Evolutionary conservation across 2,113 vertebrate species (phyloP), one percentile per base, ranked within the genome.

Genomic region (Fukomys damarensis): DNA sequence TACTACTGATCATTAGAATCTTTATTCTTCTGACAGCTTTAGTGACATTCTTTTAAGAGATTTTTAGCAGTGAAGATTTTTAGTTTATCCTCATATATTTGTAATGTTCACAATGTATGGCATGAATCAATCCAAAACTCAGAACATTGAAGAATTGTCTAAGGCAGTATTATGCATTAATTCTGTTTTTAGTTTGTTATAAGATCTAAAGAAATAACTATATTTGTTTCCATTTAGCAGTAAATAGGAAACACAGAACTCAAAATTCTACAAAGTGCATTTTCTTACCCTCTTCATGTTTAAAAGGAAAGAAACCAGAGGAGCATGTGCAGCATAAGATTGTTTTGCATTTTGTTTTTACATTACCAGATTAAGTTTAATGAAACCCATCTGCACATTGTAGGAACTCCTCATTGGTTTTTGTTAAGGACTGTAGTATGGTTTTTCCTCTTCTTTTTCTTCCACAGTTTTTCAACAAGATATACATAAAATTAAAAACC

Each of bases 401-500:
- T 86, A 96, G 95, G 86, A 98, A 98, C 97, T 70, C 54, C 82
- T 97, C 59, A 12, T 76, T 97, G 88, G 66, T 95, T 96, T 95
- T 98, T 97, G 96, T 98, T 77, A 81, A 97, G 85, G 56, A 96
- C 80, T 82, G 1, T 81, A 84, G 80, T 86, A 35, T 74, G 84
- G 61, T 90, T 97, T 94, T 97, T 86, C 32, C 17, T n/a, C 2
- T 85, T 68, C 43, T 90, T 94, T 86, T 52, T 98, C 74, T 96
- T 97, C 84, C 94, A n/a, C 82, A 85, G 77, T 94, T 97, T 94
- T 97, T 97, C 91, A 96, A 43, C 91, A 56, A 98, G 97, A 98
- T 98, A 93, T 91, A 98, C 56, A n/a, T 96, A 98, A 98, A 98
- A 98, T 97, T 98, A 98, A 98, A 98, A 99, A 99, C 95, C 97